Conservation (phyloP, 2,797 vertebrate genomes). For the Babyrousa celebensis region DNA sequence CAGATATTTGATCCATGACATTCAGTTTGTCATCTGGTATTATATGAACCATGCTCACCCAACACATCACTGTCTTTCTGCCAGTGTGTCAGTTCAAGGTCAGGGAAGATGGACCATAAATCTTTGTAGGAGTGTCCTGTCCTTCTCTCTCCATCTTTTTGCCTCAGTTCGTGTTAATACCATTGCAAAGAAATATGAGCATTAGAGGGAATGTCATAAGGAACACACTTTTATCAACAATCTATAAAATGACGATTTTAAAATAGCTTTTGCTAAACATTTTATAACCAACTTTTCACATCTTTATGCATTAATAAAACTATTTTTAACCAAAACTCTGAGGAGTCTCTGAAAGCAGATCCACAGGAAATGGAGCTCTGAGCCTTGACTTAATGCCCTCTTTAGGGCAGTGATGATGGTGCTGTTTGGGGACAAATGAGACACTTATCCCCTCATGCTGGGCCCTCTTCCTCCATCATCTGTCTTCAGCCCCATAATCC, state of each 20-base stretch:
- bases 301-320: constrained; percentile 76
- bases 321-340: constrained; percentile 73
- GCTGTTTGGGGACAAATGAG: neutral
- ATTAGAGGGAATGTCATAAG: constrained; percentile 29
- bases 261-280: constrained; percentile 71
- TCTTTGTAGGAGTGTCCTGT: constrained; percentile 2
- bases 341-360: constrained; percentile 67
- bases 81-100: neutral
- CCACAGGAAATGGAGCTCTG: constrained; percentile 79
- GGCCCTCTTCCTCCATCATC: neutral
- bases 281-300: constrained; percentile 73
- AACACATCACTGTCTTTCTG: neutral
- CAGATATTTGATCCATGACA: constrained; percentile 10
- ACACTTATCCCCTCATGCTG: constrained; percentile 12
- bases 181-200: constrained; percentile 63
- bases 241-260: neutral
- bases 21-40: constrained; percentile 11
- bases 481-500: constrained; percentile 20
- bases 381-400: neutral
- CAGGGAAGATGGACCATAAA: neutral
- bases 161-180: neutral
- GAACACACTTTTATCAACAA: neutral
- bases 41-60: constrained; percentile 41
- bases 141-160: constrained; percentile 33
- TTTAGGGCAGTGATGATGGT: neutral